These are phyloP conservation scores for Enteromius viviparus DNA, from an alignment of 2,797 vertebrate species.

Conservation along the genomic window DNA sequence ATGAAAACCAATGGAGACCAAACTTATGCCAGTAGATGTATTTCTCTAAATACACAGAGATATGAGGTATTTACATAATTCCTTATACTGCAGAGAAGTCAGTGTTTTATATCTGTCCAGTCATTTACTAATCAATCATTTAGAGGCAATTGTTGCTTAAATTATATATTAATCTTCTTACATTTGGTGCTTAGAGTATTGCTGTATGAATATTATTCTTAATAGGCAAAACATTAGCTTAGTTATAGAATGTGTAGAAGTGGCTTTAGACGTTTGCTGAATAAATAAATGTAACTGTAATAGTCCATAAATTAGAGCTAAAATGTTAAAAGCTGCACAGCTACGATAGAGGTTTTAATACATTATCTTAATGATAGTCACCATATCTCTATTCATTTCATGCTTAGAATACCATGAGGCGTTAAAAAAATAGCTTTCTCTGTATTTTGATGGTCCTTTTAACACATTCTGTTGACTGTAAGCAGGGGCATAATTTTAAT, in stretches of 20 bases:
- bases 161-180: neutral
- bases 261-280: neutral
- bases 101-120: neutral
- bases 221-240: neutral
- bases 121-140: neutral
- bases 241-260: neutral
- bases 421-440: neutral
- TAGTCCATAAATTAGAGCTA: neutral
- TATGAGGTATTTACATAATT: constrained; percentile 8
- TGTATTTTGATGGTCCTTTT: neutral
- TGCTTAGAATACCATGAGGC: constrained; percentile 35
- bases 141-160: neutral
- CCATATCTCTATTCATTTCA: constrained; percentile 55
- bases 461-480: neutral
- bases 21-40: neutral
- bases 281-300: neutral
- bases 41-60: constrained; percentile 18
- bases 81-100: constrained; percentile 1
- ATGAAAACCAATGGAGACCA: constrained; percentile 36
- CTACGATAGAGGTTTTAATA: constrained; percentile 46
- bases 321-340: constrained; percentile 24
- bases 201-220: neutral
- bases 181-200: neutral
- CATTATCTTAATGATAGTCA: constrained; percentile 37
- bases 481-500: no score